Percentiles rank a stretch among this genome's conserved stretches.
Evolutionary conservation across 2,113 vertebrate species (phyloP).

Genomic region (Epinephelus fuscoguttatus): DNA sequence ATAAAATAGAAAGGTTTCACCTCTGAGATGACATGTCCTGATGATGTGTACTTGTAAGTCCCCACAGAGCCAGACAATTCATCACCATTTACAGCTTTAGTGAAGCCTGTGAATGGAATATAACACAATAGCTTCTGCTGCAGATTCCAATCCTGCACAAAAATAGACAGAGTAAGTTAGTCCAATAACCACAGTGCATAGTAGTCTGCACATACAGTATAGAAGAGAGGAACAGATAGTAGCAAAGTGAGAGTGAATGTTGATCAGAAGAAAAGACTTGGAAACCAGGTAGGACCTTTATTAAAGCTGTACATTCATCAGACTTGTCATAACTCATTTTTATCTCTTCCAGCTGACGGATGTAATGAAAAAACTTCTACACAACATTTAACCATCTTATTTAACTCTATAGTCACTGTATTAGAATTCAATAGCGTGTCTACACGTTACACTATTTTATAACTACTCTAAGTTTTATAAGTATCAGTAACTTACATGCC

Average conservation of each 20-base stretch:
- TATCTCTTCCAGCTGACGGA: too few species aligned
- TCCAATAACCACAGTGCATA: slow-evolving; percentile 6
- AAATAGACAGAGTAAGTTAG: background rate
- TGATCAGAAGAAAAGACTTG: too few species aligned
- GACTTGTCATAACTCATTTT: too few species aligned
- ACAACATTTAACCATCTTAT: too few species aligned
- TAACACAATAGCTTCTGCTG: background rate
- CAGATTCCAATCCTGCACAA: background rate
- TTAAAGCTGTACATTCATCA: too few species aligned
- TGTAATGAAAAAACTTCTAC: too few species aligned
- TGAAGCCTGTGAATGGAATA: background rate
- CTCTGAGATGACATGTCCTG: slow-evolving; percentile 7
- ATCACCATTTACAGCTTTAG: slow-evolving; percentile 46
- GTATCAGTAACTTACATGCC: too few species aligned
- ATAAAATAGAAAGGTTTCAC: slow-evolving; percentile 15
- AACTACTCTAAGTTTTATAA: too few species aligned
- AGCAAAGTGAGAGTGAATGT: background rate
- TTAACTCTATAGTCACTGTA: too few species aligned
- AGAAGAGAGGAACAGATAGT: background rate
- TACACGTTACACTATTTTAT: too few species aligned
- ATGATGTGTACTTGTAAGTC: background rate
- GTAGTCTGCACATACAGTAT: background rate
- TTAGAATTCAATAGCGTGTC: too few species aligned
- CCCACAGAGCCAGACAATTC: slow-evolving; percentile 6
- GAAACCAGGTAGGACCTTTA: background rate